Evolutionary conservation across 1,140 invertebrate species (phyloP).

Genomic region (Platyura marginata): DNA sequence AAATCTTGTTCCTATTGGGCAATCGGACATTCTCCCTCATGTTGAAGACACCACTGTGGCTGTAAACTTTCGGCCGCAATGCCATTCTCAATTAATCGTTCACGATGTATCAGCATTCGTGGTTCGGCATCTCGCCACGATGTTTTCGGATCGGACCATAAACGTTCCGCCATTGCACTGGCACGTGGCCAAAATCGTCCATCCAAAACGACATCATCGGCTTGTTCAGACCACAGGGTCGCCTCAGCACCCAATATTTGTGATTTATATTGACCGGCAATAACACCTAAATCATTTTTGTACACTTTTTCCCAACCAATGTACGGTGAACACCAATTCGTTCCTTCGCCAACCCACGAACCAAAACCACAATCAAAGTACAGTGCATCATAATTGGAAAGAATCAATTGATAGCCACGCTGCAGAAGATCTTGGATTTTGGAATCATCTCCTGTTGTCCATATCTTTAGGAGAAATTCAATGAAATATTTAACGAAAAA

Average conservation of each 20-base stretch:
- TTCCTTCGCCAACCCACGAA: constrained; percentile 40
- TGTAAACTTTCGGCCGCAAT: constrained; percentile 48
- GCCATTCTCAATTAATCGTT: constrained; percentile 47
- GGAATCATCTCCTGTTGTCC: constrained; percentile 45
- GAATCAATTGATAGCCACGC: constrained; percentile 52
- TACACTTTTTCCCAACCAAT: constrained; percentile 78
- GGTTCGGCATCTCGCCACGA: constrained; percentile 43
- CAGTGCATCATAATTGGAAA: constrained; percentile 68
- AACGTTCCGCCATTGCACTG: constrained; percentile 58
- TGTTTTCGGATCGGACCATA: constrained; percentile 49
- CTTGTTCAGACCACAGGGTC: constrained; percentile 65
- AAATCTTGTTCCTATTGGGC: no score
- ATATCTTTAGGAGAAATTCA: constrained; percentile 33
- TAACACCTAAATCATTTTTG: constrained; percentile 43
- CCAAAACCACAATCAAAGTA: constrained; percentile 69
- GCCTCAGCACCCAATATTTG: constrained; percentile 53
- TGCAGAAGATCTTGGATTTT: constrained; percentile 43
- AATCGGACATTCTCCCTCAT: constrained; percentile 52
- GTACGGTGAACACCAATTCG: constrained; percentile 76
- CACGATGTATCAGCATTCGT: constrained; percentile 46
- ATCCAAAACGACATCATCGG: constrained; percentile 42
- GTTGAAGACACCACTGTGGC: constrained; percentile 67
- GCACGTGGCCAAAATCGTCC: constrained; percentile 56
- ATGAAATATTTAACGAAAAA: no score
- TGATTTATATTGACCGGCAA: constrained; percentile 31